A percentile compares a stretch with the other conserved stretches of the same genome.
Conservation (phyloP, 2,113 vertebrate genomes). For the Amblyopsis rosae region DNA sequence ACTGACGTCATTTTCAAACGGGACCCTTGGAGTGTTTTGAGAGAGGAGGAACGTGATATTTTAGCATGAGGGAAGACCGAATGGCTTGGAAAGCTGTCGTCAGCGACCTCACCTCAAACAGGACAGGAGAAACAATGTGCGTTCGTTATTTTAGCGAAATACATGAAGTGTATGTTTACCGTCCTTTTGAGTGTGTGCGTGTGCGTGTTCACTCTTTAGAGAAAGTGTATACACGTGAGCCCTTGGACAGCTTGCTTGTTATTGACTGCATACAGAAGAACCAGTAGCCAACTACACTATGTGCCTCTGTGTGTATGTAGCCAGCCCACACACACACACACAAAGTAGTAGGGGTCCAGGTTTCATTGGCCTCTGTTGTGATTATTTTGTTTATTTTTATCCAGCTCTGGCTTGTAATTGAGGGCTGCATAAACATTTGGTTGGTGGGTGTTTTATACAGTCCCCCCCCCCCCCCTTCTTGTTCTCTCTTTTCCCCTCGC, state of each 20-base stretch:
- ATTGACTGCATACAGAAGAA: conserved; percentile 15
- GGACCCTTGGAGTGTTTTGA: conserved; percentile 1
- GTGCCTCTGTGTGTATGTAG: conserved; percentile 27
- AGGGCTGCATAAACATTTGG: conserved; percentile 72
- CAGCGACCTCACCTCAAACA: conserved; percentile 1
- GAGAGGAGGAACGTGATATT: conserved; percentile 16
- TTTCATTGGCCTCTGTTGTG: conserved; percentile 60
- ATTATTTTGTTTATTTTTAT: conserved; percentile 78
- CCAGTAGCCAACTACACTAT: conserved; percentile 40
- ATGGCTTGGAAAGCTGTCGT: conserved; percentile 3
- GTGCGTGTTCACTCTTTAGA: not conserved
- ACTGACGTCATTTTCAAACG: conserved; percentile 27
- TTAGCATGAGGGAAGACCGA: not conserved
- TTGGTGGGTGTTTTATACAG: conserved; percentile 59
- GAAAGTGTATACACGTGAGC: conserved; percentile 6
- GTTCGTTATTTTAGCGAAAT: not conserved
- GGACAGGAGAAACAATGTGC: not conserved
- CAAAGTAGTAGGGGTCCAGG: conserved; percentile 51
- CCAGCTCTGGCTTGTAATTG: conserved; percentile 71
- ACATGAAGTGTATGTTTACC: conserved; percentile 1
- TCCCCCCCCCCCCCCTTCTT: not conserved
- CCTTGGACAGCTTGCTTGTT: conserved; percentile 19
- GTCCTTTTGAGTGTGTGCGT: not conserved
- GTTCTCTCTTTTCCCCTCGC: conserved; percentile 34
- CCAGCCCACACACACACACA: not conserved